Base-by-base conservation (phyloP, 1,140 invertebrate species). In the Papilio machaon region DNA sequence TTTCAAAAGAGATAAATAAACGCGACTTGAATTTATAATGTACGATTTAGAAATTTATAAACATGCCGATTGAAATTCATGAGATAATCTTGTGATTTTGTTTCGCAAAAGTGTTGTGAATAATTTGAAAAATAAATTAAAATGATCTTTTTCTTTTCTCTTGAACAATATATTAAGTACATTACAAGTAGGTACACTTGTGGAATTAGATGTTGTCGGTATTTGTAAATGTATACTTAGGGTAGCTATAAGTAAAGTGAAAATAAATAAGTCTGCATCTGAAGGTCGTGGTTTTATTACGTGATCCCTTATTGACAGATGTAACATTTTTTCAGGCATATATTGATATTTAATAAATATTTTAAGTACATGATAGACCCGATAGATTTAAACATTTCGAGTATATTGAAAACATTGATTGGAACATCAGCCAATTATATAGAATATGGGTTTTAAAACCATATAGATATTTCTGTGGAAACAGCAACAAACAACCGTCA, bases 401-500 rank as follows among this genome's bases (percentile, higher is more conserved):
- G n/a, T n/a, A 11, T 2, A 49, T 38, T 6, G 49, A 49, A 15
- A 49, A 49, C 49, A 2, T 11, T 11, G 13, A 49, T 49, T 49
- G 13, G 49, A 49, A 49, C 9, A 15, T 49, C 49, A 11, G 49
- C 10, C 10, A 52, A 52, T 52, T 52, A 52, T 52, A 52, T 7
- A 7, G 38, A 43, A 43, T 43, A 43, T 43, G 7, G 38, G 38
- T 43, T 43, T 43, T 43, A 54, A 54, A 54, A 17, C 52, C 13
- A 10, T 54, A 6, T 13, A 1, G 52, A 54, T 17, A 54, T 54
- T 54, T 54, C 52, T 17, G 13, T 54, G 52, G 19, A 38, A n/a
- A 58, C 19, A 60, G 81, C 84, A 80, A 83, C 79, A 81, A 80
- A 81, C 79, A 75, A 67, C 70, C 19, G 80, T 38, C 81, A 82